A percentile compares a stretch with the other conserved stretches of the same genome.
These are phyloP conservation scores for Pediacus dermestoides DNA, from an alignment of 2,888 invertebrate genomes.

Conservation along the genomic window DNA sequence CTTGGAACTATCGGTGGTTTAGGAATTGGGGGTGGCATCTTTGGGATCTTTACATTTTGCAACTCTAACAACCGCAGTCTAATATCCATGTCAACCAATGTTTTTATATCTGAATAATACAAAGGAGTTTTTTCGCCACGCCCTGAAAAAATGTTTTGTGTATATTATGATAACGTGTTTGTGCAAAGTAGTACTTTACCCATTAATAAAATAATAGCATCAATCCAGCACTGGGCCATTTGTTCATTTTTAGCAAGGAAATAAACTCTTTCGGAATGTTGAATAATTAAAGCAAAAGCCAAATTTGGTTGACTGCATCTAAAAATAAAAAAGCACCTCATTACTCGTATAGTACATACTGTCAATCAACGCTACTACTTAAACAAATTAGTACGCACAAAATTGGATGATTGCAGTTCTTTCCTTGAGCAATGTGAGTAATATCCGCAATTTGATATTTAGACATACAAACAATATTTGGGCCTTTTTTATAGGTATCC, in stretches of 20 bases:
- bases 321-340: slow-evolving; percentile 10
- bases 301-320: slow-evolving; percentile 33
- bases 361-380: too few relatives aligned
- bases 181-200: too few relatives aligned
- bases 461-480: slow-evolving; percentile 9
- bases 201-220: slow-evolving; percentile 39
- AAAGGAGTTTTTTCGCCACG: slow-evolving; percentile 33
- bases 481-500: slow-evolving; percentile 4
- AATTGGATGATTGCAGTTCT: slow-evolving; percentile 5
- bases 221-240: slow-evolving; percentile 43
- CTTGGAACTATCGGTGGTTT: slow-evolving; percentile 26
- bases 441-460: slow-evolving; percentile 7
- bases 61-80: slow-evolving; percentile 43
- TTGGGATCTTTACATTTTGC: slow-evolving; percentile 42
- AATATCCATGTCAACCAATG: slow-evolving; percentile 43
- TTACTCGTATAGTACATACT: slow-evolving; percentile 1
- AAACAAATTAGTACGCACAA: not conserved
- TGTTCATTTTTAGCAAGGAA: slow-evolving; percentile 40
- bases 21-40: slow-evolving; percentile 39
- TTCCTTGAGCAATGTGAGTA: slow-evolving; percentile 6
- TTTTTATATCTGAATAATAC: slow-evolving; percentile 40
- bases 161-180: too few relatives aligned
- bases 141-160: slow-evolving; percentile 18
- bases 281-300: slow-evolving; percentile 42
- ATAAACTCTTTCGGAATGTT: slow-evolving; percentile 37